Evolutionary conservation across 1,140 invertebrate species (phyloP), one percentile per base, ranked within the genome.

Genomic region (Mizuhopecten yessoensis): DNA sequence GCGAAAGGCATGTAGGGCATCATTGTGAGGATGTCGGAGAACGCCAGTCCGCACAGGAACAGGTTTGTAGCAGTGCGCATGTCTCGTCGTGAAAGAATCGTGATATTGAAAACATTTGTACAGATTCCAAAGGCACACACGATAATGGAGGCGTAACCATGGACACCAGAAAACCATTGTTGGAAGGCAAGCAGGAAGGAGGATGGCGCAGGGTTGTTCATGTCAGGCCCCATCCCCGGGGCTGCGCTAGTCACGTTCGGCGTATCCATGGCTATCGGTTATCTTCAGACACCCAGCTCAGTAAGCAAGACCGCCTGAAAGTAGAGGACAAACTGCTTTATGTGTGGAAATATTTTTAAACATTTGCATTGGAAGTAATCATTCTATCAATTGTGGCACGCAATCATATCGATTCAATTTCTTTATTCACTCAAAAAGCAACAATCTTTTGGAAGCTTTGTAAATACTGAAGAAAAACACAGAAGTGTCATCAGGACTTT

Each of bases 51-150:
- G 88, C 98, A 99, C 0, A 99, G 97, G 34, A 99, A 98, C 86
- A 98, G 97, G 95, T 99, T 99, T 88, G 98, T 99, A 0, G 98
- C 93, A 15, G 98, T 23, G 97, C 97, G 29, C 97, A 99, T 98
- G 92, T 98, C 98, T 93, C 98, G 98, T 34, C 98, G 97, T 0
- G 98, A 99, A 34, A 99, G 96, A 0, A 99, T 98, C 9, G 98
- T 97, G 86, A 99, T 98, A 95, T 99, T 99, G 87, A 99, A 96
- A 33, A 98, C 97, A 95, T 99, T 99, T 17, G 98, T 98, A 91
- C 98, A 96, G 42, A 98, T 98, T 23, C 99, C 99, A 94, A 99
- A 98, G 34, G 98, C 96, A 96, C 99, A 99, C 11, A 99, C 98
- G 3, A 97, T 95, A 2, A 98, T 96, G 23, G 97, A 97, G 34